A percentile compares a stretch with the other conserved stretches of the same genome.
phyloP scores from a whole-genome alignment of 2,797 vertebrate genomes.

The Sebastes steindachneri region DNA sequence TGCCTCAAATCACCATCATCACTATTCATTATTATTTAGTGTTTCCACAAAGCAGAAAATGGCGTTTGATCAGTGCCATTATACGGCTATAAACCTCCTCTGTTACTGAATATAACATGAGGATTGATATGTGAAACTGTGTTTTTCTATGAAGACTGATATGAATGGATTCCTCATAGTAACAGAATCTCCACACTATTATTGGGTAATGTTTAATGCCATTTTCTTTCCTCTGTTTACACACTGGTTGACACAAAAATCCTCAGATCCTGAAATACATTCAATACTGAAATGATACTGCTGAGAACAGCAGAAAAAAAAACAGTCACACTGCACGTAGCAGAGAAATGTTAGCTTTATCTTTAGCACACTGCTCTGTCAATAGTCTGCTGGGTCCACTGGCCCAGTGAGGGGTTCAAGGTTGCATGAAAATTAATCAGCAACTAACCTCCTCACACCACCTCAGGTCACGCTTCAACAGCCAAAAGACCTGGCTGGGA shows the following conservation, averaged over 20 bases:
- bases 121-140: not conserved
- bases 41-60: conserved; percentile 3
- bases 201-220: not conserved
- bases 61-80: not conserved
- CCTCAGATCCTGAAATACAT: conserved; percentile 41
- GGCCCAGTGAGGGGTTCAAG: conserved; percentile 83
- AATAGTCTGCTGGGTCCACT: conserved; percentile 86
- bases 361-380: conserved; percentile 83
- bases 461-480: conserved; percentile 56
- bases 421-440: conserved; percentile 82
- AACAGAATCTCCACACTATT: not conserved
- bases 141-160: not conserved
- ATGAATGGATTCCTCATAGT: not conserved
- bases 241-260: conserved; percentile 39
- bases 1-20: not conserved
- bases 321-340: conserved; percentile 52
- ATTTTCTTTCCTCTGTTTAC: conserved; percentile 26
- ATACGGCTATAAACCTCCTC: not conserved
- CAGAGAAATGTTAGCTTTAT: conserved; percentile 77
- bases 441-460: conserved; percentile 76
- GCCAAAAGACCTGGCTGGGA: conserved; percentile 16
- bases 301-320: conserved; percentile 64
- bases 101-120: not conserved
- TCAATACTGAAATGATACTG: conserved; percentile 64
- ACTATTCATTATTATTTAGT: not conserved